These are phyloP conservation scores for Catostylus mosaicus DNA, from an alignment of 30 jellyfish, hydroid and myxozoan genomes.

Conservation along the genomic window DNA sequence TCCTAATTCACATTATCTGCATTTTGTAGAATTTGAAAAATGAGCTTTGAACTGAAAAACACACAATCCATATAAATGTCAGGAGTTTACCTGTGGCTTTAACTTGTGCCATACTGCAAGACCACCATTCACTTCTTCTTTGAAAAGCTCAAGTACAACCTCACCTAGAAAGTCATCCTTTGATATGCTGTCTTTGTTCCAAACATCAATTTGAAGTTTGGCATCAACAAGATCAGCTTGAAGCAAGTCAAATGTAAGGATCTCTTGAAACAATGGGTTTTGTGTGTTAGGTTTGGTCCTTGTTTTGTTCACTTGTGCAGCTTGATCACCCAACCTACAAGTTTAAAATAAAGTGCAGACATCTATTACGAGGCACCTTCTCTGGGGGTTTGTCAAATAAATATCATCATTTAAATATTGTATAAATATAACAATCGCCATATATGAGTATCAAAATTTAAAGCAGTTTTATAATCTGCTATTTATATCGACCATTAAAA, in stretches of 20 bases:
- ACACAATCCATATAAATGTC: too few species aligned
- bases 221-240: slow-evolving; percentile 77
- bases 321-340: slow-evolving; percentile 23
- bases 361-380: too few species aligned
- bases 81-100: slow-evolving; percentile 64
- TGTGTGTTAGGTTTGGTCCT: slow-evolving; percentile 62
- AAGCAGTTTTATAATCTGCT: too few species aligned
- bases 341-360: too few species aligned
- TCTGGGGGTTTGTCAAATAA: too few species aligned
- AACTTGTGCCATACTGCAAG: slow-evolving; percentile 72
- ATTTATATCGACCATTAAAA: too few species aligned
- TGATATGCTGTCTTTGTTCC: slow-evolving; percentile 78
- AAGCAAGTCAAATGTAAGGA: slow-evolving; percentile 63
- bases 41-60: too few species aligned
- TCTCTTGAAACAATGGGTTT: slow-evolving; percentile 84
- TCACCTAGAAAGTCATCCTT: slow-evolving; percentile 88
- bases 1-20: too few species aligned
- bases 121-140: slow-evolving; percentile 79
- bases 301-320: slow-evolving; percentile 63
- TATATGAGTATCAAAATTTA: too few species aligned
- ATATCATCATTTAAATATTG: too few species aligned
- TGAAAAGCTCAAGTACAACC: slow-evolving; percentile 68
- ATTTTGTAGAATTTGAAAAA: too few species aligned
- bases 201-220: slow-evolving; percentile 46
- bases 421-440: too few species aligned